Conservation (phyloP, 2,888 invertebrate genomes). For the Myopa tessellatipennis region DNA sequence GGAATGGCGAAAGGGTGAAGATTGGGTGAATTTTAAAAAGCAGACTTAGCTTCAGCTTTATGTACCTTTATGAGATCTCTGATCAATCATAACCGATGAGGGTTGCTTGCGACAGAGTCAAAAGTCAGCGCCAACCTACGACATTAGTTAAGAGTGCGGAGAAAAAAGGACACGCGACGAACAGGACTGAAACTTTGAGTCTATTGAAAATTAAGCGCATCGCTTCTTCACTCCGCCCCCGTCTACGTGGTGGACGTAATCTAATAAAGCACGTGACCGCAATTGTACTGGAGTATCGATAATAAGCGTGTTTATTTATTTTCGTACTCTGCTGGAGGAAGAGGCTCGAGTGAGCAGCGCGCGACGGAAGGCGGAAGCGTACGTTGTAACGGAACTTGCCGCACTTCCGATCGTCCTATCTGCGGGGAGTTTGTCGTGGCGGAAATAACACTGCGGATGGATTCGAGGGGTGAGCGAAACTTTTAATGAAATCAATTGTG, state of each 20-base stretch:
- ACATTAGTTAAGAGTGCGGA: not conserved
- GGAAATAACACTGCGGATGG: conserved; percentile 11
- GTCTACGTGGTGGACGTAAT: conserved; percentile 46
- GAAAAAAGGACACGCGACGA: not conserved
- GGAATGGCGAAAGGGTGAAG: conserved; percentile 27
- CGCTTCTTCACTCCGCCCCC: conserved; percentile 37
- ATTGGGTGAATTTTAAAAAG: conserved; percentile 26
- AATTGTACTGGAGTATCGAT: conserved; percentile 65
- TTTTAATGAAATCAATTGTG: conserved; percentile 44
- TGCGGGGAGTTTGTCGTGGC: not conserved
- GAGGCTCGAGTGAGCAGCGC: not conserved
- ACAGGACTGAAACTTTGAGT: conserved; percentile 54
- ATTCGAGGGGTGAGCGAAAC: conserved; percentile 20
- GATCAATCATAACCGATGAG: conserved; percentile 62
- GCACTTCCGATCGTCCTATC: conserved; percentile 7
- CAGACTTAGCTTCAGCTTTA: not conserved
- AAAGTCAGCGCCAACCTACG: conserved; percentile 54
- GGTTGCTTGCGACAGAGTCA: conserved; percentile 52
- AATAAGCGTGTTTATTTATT: conserved; percentile 64
- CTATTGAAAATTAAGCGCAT: conserved; percentile 58
- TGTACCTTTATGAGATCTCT: conserved; percentile 48
- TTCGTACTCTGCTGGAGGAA: conserved; percentile 42
- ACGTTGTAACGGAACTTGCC: conserved; percentile 49
- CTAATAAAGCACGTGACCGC: conserved; percentile 64
- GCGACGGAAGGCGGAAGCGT: conserved; percentile 46